Base-by-base conservation (phyloP, 2,113 vertebrate species). In the Oncorhynchus tshawytscha region DNA sequence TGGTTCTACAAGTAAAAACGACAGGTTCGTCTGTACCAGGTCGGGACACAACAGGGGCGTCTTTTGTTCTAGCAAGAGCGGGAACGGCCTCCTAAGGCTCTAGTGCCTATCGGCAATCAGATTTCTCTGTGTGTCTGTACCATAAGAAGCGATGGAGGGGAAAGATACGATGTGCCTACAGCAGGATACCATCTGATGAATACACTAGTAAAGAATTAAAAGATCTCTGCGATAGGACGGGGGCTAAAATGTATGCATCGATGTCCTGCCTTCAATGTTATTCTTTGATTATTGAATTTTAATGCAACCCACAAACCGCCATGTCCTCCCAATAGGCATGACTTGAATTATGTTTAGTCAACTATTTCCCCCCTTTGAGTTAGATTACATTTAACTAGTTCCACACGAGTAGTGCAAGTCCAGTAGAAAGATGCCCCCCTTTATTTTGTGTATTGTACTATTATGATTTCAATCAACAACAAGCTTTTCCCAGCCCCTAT, bases 181-280 rank as follows among this genome's bases (percentile, higher is more conserved):
- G 85, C 85, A 82, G 84, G 84, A 86, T 74, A 68, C 79, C 78
- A 68, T 81, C 78, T 71, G 78, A 87, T 69, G 70, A 83, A 87
- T 76, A 88, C 87, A 91, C 87, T 92, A 89, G 78, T 83, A 77
- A 74, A 82, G 64, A 80, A 72, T 25, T 66, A 73, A 74, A 78
- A 62, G 66, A 84, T 86, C 77, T 87, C 72, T 79, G 78, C 73
- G 78, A 82, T 54, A 54, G 51, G 16, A 78, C 80, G 81, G 79
- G 84, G 83, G 70, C 69, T 78, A 80, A 86, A 31, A 71, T 84
- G 71, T 84, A 11, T 80, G 72, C 76, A 74, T 74, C 80, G 76
- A 82, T 79, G 73, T 86, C 82, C 85, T 78, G 86, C 88, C 85
- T 88, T 85, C 85, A 76, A 86, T 73, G 74, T 83, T 71, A 82